Conservation (phyloP, 2,113 vertebrate species). For the Corythornis cristatus region DNA sequence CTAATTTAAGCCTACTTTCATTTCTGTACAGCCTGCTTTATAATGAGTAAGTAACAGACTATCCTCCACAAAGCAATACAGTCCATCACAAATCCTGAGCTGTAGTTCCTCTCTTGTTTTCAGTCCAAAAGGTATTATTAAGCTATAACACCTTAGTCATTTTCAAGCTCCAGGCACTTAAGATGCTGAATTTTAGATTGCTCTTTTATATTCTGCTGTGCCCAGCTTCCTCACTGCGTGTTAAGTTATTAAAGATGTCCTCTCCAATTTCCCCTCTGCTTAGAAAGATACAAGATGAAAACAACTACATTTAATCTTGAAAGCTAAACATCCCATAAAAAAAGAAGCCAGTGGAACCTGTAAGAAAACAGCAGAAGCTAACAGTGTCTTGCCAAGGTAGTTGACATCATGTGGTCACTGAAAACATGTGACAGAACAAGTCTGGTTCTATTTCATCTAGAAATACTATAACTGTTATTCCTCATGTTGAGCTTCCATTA, state of each 20-base stretch:
- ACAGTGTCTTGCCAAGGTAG: not conserved
- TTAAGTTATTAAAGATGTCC: slow-evolving; percentile 76
- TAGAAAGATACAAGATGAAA: slow-evolving; percentile 68
- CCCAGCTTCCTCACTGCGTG: slow-evolving; percentile 42
- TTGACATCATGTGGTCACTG: slow-evolving; percentile 18
- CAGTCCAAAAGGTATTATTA: slow-evolving; percentile 62
- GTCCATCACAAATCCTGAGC: slow-evolving; percentile 29
- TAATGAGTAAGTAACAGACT: slow-evolving; percentile 43
- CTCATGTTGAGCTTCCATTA: not conserved
- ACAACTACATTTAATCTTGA: slow-evolving; percentile 42
- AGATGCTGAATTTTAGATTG: slow-evolving; percentile 74
- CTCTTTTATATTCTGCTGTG: slow-evolving; percentile 70
- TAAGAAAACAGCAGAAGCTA: slow-evolving; percentile 17
- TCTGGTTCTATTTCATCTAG: not conserved
- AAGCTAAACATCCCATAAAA: slow-evolving; percentile 44
- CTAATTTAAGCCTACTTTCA: slow-evolving; percentile 55
- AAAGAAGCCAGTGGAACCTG: slow-evolving; percentile 48
- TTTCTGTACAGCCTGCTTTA: not conserved
- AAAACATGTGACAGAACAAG: slow-evolving; percentile 13
- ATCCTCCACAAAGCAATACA: slow-evolving; percentile 45
- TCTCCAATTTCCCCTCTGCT: slow-evolving; percentile 70
- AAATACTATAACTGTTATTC: not conserved
- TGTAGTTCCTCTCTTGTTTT: slow-evolving; percentile 43
- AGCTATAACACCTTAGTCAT: slow-evolving; percentile 68
- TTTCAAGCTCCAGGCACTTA: slow-evolving; percentile 69